Base-by-base conservation (phyloP, 1,140 invertebrate species). In the Thrips palmi region DNA sequence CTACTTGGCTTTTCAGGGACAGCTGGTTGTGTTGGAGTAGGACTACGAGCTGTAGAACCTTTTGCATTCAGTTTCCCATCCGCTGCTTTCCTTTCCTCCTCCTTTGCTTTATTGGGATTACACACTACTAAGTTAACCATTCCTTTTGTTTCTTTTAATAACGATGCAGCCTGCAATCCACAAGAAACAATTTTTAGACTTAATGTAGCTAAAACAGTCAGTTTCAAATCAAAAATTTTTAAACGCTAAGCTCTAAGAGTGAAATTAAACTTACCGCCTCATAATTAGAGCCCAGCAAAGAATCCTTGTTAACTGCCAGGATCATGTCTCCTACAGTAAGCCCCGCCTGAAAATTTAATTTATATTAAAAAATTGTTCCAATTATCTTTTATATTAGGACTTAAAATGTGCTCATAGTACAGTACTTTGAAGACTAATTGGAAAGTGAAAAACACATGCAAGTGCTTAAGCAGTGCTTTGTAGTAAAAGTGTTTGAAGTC, bases 291-390 rank as follows among this genome's bases (percentile, higher is more conserved):
- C 81, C 85, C 1, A 87, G 60, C 22, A 94, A 60, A 11, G 82
- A 76, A 49, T 89, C 86, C 52, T 86, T 79, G 55, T 93, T 93
- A 4, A 94, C 85, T 23, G 84, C 80, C 31, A 97, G 60, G 41
- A 96, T 79, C 80, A 94, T 85, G 59, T 96, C 89, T 44, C 89
- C 88, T 31, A 93, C 86, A 56, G 77, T 71, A 21, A 97, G 63
- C 31, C 86, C 87, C 49, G 83, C 84, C 77, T 85, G 56, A 10
- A 65, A 59, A 43, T 36, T 27, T n/a, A n/a, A n/a, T n/a, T n/a
- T n/a, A n/a, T n/a, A n/a, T n/a, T n/a, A n/a, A n/a, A n/a, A n/a
- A n/a, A n/a, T n/a, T n/a, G n/a, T n/a, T n/a, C n/a, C n/a, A n/a
- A n/a, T n/a, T n/a, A n/a, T n/a, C n/a, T n/a, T n/a, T n/a, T n/a